Evolutionary conservation across 1,140 invertebrate species (phyloP).

Genomic region (Drosophila elegans): DNA sequence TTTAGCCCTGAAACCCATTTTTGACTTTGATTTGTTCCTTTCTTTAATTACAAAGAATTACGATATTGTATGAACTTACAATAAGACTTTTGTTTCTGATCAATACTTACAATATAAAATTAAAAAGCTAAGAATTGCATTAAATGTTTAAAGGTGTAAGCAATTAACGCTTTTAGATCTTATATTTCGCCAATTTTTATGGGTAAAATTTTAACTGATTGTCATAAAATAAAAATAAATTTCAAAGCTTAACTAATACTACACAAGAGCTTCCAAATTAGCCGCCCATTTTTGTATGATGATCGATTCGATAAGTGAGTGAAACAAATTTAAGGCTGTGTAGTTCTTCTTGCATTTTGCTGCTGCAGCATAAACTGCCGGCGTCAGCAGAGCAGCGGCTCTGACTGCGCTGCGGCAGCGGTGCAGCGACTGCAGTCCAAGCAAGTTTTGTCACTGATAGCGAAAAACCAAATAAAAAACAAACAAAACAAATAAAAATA

Average conservation of each 20-base stretch:
- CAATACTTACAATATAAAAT: no score
- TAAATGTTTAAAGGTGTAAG: no score
- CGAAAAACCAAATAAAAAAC: constrained; percentile 32
- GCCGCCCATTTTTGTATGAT: constrained; percentile 3
- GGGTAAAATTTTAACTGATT: no score
- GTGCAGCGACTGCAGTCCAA: constrained; percentile 39
- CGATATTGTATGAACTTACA: no score
- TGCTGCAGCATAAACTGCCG: constrained; percentile 25
- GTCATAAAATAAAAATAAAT: no score
- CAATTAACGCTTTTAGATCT: no score
- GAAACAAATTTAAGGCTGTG: constrained; percentile 21
- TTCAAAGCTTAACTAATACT: neutral
- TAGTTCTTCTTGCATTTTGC: constrained; percentile 35
- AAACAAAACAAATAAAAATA: constrained; percentile 36
- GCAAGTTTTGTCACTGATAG: constrained; percentile 66
- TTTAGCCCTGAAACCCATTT: no score
- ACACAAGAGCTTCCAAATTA: no score
- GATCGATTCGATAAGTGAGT: constrained; percentile 9
- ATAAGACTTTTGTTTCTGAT: no score
- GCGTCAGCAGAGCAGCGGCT: constrained; percentile 19
- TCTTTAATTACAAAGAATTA: no score
- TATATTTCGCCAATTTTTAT: neutral
- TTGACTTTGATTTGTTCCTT: no score
- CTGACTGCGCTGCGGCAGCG: constrained; percentile 8
- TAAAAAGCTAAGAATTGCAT: no score